These are phyloP conservation scores for Drosophila albomicans DNA, from an alignment of 1,140 invertebrate genomes.

Conservation along the genomic window DNA sequence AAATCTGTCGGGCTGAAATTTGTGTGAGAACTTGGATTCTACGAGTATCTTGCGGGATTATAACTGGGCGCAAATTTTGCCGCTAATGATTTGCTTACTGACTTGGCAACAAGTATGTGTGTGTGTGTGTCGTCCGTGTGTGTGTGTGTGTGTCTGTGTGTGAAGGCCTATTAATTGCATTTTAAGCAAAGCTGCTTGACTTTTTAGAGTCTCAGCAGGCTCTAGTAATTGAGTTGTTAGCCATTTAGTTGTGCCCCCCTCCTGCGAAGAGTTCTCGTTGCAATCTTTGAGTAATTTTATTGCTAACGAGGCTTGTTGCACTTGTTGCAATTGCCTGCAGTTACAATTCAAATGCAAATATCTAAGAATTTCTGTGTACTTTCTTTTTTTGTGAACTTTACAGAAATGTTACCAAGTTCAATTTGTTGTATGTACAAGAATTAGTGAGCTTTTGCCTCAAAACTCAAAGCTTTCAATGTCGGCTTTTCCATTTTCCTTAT, in stretches of 20 bases:
- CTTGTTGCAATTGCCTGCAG: slow-evolving; percentile 10
- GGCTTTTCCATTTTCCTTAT: background rate
- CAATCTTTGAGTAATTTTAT: slow-evolving; percentile 39
- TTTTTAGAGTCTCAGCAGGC: slow-evolving; percentile 34
- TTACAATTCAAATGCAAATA: slow-evolving; percentile 14
- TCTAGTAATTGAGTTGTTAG: slow-evolving; percentile 59
- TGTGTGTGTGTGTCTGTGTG: slow-evolving; percentile 20
- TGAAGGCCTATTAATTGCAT: slow-evolving; percentile 55
- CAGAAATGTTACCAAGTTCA: background rate
- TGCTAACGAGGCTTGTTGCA: slow-evolving; percentile 35
- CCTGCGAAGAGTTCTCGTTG: background rate
- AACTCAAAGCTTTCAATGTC: too few relatives aligned
- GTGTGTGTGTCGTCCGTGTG: slow-evolving; percentile 15
- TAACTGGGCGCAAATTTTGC: slow-evolving; percentile 72
- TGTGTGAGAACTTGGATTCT: slow-evolving; percentile 67
- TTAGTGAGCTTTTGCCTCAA: background rate
- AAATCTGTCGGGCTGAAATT: slow-evolving; percentile 64
- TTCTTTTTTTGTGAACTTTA: background rate
- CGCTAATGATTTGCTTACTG: slow-evolving; percentile 73
- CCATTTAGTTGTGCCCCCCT: slow-evolving; percentile 27
- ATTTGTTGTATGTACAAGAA: background rate
- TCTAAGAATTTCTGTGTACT: background rate
- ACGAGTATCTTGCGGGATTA: slow-evolving; percentile 55
- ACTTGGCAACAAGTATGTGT: slow-evolving; percentile 53
- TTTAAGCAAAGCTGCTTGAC: slow-evolving; percentile 32